Evolutionary conservation across 2,113 vertebrate genomes (phyloP).

Genomic region (Carlito syrichta): DNA sequence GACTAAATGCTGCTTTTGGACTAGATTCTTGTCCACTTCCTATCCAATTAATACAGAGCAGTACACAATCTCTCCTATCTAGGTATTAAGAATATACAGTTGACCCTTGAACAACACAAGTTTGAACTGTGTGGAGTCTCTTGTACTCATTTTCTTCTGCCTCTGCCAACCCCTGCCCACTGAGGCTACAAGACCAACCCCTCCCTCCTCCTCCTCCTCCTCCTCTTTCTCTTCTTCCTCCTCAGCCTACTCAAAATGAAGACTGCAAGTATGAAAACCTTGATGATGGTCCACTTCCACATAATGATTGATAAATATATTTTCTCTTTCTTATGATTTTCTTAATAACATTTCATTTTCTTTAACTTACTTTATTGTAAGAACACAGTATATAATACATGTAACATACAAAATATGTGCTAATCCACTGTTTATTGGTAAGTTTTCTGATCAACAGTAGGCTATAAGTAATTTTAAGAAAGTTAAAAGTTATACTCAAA

Average conservation of each 20-base stretch:
- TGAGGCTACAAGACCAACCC: too few species aligned
- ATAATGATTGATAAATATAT: background rate
- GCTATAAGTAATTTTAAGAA: too few species aligned
- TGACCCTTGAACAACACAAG: background rate
- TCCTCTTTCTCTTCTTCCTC: background rate
- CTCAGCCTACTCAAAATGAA: background rate
- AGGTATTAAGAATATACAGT: background rate
- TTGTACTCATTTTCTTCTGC: background rate
- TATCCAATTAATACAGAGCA: background rate
- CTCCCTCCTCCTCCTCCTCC: background rate
- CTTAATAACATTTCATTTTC: background rate
- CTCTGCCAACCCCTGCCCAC: too few species aligned
- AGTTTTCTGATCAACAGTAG: too few species aligned
- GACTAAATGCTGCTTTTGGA: background rate
- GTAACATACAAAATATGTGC: too few species aligned
- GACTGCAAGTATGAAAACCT: background rate
- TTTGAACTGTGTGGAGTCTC: background rate
- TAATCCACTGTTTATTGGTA: too few species aligned
- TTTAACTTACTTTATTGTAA: too few species aligned
- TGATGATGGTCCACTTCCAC: background rate
- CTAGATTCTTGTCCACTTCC: background rate
- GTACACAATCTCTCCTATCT: background rate
- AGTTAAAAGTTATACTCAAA: too few species aligned
- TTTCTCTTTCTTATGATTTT: background rate
- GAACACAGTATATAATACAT: too few species aligned